Conservation (phyloP, 92 coral and sea anemone species). For the Blastomussa wellsi region DNA sequence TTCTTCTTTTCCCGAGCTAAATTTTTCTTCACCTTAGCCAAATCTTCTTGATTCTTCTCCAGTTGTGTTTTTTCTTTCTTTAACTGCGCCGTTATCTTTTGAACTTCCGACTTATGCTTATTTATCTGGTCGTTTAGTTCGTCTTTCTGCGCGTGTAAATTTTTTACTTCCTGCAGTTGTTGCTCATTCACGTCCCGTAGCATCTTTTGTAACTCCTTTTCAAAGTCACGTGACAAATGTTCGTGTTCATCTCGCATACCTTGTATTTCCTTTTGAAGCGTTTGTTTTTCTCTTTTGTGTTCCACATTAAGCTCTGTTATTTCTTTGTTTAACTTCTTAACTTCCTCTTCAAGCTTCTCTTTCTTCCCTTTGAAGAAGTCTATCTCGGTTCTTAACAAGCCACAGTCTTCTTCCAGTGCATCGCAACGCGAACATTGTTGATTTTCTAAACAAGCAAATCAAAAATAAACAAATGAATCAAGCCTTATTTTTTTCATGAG, state of each 20-base stretch:
- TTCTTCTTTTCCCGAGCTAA: constrained; percentile 69
- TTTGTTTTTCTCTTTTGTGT: constrained; percentile 50
- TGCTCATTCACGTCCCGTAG: constrained; percentile 55
- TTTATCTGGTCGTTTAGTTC: constrained; percentile 64
- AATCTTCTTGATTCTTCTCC: constrained; percentile 53
- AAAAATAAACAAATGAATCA: background rate
- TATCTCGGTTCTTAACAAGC: constrained; percentile 24
- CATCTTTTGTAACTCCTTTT: constrained; percentile 50
- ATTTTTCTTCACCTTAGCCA: constrained; percentile 57
- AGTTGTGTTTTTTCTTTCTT: constrained; percentile 56
- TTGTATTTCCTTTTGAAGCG: constrained; percentile 40
- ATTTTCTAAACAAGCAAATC: constrained; percentile 27
- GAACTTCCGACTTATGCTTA: constrained; percentile 36
- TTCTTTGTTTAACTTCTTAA: constrained; percentile 41
- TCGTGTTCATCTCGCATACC: constrained; percentile 48
- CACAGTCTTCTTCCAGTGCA: constrained; percentile 44
- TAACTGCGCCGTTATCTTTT: constrained; percentile 54
- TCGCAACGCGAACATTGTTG: constrained; percentile 42
- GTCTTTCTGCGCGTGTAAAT: constrained; percentile 51
- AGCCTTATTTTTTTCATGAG: no score
- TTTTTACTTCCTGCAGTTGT: constrained; percentile 51
- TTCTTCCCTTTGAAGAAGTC: constrained; percentile 26
- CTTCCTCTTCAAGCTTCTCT: constrained; percentile 40
- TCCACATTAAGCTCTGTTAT: constrained; percentile 53
- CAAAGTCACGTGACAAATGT: constrained; percentile 41